Conservation (phyloP, 2,797 vertebrate species). For the Diceros bicornis region DNA sequence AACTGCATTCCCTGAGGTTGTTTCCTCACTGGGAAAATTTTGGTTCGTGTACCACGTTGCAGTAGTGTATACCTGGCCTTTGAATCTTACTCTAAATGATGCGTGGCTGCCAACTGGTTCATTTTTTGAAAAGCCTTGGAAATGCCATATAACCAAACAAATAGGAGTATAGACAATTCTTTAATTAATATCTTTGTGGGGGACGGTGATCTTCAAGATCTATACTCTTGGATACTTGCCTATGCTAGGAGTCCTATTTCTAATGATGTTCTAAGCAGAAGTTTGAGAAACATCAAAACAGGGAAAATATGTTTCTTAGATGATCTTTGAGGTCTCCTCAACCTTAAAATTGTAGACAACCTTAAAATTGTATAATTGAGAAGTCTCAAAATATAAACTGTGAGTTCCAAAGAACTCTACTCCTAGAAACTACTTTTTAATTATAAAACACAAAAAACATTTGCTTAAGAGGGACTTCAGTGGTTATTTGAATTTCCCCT, state of each 20-base stretch:
- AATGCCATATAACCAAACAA: slow-evolving; percentile 29
- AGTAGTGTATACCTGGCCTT: slow-evolving; percentile 36
- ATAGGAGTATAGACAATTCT: background rate
- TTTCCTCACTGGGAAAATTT: slow-evolving; percentile 62
- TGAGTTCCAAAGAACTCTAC: background rate
- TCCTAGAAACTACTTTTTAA: background rate
- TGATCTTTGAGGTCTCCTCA: background rate
- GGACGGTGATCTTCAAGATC: background rate
- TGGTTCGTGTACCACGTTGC: slow-evolving; percentile 51
- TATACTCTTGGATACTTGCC: background rate
- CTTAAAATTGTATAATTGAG: background rate
- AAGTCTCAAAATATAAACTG: background rate
- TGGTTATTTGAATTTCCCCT: background rate
- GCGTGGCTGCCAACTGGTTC: background rate
- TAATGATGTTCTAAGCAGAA: background rate
- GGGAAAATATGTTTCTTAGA: background rate
- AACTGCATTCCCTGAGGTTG: slow-evolving; percentile 51
- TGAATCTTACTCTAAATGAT: slow-evolving; percentile 59
- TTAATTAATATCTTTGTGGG: background rate
- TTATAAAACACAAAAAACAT: background rate
- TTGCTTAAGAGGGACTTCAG: background rate
- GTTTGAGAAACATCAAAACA: background rate
- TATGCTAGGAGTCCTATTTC: background rate
- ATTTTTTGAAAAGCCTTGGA: slow-evolving; percentile 53
- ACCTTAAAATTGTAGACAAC: background rate